phyloP scores from a whole-genome alignment of 2,797 vertebrate genomes.

The Tamandua tetradactyla region DNA sequence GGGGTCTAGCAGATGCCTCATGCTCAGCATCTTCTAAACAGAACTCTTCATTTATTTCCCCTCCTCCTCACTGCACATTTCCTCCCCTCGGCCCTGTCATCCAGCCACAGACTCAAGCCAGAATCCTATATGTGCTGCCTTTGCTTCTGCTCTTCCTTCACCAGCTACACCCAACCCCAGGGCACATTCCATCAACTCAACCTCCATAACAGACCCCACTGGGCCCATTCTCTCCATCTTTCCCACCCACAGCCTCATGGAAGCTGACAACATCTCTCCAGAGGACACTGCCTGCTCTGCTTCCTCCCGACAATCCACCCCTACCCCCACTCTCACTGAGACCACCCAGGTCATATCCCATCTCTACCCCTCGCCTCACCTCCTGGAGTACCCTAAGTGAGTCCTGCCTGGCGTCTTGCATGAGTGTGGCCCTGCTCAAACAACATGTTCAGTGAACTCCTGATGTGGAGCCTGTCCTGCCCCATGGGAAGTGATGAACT shows the following conservation, averaged over 20 bases:
- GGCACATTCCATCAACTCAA: rapidly evolving
- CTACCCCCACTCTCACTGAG: background rate
- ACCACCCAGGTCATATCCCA: background rate
- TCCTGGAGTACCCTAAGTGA: too few species aligned
- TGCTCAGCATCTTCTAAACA: background rate
- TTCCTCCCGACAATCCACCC: too few species aligned
- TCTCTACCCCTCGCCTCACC: background rate
- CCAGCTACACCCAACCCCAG: background rate
- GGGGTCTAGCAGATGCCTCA: background rate
- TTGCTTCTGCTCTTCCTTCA: background rate
- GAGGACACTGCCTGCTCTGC: background rate
- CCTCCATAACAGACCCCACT: background rate
- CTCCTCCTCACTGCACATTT: background rate
- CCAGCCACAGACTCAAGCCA: background rate
- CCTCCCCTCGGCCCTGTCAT: background rate
- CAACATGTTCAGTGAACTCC: too few species aligned
- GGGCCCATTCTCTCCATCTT: background rate
- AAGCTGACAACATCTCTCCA: rapidly evolving
- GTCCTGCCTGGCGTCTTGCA: too few species aligned
- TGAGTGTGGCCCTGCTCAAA: too few species aligned
- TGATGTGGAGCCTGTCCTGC: too few species aligned
- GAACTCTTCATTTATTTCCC: background rate
- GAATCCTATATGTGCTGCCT: background rate
- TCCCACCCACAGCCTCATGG: background rate
- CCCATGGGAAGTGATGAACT: too few species aligned